A percentile compares a stretch with the other conserved stretches of the same genome.
These are phyloP conservation scores for Hippocampus comes DNA, from an alignment of 2,113 vertebrate genomes.

Conservation along the genomic window DNA sequence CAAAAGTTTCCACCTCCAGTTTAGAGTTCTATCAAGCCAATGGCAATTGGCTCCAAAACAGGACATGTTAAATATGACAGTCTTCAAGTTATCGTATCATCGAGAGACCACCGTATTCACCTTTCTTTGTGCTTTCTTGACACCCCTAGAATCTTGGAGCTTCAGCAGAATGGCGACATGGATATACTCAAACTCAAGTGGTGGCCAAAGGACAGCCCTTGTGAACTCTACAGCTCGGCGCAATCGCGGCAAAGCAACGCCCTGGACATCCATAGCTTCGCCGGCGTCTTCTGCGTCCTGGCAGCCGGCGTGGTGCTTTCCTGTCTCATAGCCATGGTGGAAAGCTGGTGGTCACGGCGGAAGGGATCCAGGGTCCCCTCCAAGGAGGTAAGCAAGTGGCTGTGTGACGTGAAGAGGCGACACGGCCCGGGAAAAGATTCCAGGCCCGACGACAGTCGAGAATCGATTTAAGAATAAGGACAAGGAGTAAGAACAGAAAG, in stretches of 20 bases:
- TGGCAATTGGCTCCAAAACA: too few species aligned
- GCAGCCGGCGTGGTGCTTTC: conserved; percentile 95
- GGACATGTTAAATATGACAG: too few species aligned
- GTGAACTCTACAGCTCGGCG: conserved; percentile 89
- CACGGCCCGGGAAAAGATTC: neutral
- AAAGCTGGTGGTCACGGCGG: conserved; percentile 97
- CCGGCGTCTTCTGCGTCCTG: conserved; percentile 95
- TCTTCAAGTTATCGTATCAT: too few species aligned
- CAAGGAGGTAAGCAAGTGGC: conserved; percentile 85
- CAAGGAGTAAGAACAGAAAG: neutral
- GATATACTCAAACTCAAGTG: conserved; percentile 95
- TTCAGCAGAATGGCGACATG: conserved; percentile 97
- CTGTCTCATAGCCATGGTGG: conserved; percentile 97
- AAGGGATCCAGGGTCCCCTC: conserved; percentile 96
- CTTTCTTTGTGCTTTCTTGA: neutral
- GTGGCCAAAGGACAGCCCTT: conserved; percentile 94
- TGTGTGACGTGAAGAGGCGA: conserved; percentile 1
- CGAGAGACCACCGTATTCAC: neutral
- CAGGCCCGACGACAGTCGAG: neutral
- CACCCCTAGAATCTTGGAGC: conserved; percentile 87
- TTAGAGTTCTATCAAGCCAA: too few species aligned
- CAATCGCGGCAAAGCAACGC: conserved; percentile 85
- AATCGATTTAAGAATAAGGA: conserved; percentile 1
- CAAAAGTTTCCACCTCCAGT: too few species aligned
- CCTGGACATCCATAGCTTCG: conserved; percentile 96